A percentile compares a stretch with the other conserved stretches of the same genome.
Evolutionary conservation across 1,140 invertebrate genomes (phyloP).

Genomic region (Epicauta chinensis): DNA sequence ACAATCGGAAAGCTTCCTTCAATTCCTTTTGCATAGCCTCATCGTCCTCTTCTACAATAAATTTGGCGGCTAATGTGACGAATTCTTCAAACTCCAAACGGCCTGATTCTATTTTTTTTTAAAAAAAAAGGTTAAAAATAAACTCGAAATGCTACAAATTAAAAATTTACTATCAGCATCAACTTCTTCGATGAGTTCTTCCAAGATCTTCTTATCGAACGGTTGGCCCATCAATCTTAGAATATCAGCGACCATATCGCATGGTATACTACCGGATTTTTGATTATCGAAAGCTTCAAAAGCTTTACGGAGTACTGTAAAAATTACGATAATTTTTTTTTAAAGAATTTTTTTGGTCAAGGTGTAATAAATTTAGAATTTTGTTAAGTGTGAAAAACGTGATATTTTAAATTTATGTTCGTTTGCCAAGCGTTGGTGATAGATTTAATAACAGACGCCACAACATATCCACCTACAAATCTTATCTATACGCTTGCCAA

Average conservation of each 20-base stretch:
- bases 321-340: slow-evolving; percentile 28
- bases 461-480: background rate
- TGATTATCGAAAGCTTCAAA: slow-evolving; percentile 96
- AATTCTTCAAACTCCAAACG: slow-evolving; percentile 94
- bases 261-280: slow-evolving; percentile 87
- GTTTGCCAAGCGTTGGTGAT: background rate
- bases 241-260: slow-evolving; percentile 91
- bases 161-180: slow-evolving; percentile 86
- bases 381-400: background rate
- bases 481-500: background rate
- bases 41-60: slow-evolving; percentile 91
- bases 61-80: slow-evolving; percentile 86
- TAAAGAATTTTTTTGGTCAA: background rate
- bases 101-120: slow-evolving; percentile 67
- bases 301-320: slow-evolving; percentile 82
- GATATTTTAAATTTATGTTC: background rate
- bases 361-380: background rate
- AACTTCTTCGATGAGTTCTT: slow-evolving; percentile 92
- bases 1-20: slow-evolving; percentile 81
- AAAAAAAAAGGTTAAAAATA: background rate
- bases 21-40: slow-evolving; percentile 90
- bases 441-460: background rate
- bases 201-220: slow-evolving; percentile 91
- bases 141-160: background rate
- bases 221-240: slow-evolving; percentile 92